These are phyloP conservation scores for Apeltes quadracus DNA, from an alignment of 2,113 vertebrate genomes.

Conservation along the genomic window DNA sequence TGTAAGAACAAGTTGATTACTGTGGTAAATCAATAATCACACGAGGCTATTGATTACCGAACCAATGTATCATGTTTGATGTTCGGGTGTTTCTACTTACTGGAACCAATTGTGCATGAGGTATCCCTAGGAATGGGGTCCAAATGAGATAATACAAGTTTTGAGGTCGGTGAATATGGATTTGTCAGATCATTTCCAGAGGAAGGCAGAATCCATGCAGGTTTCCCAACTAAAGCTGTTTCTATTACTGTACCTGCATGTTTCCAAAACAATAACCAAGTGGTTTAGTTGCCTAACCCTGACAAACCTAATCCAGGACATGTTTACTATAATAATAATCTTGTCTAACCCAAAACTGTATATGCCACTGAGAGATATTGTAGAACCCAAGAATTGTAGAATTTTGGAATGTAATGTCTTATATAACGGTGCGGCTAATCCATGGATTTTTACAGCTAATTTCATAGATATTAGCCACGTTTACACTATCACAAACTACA, in stretches of 20 bases:
- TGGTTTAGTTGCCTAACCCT: background rate
- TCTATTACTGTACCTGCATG: background rate
- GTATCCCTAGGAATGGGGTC: background rate
- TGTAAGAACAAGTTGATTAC: background rate
- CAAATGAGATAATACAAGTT: background rate
- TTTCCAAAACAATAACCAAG: background rate
- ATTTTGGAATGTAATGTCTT: too few species aligned
- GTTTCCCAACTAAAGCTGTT: background rate
- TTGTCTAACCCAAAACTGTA: background rate
- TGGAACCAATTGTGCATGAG: slow-evolving; percentile 2
- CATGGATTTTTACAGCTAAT: too few species aligned
- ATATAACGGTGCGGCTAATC: too few species aligned
- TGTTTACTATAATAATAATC: background rate
- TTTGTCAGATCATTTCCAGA: background rate
- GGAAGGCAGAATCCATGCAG: background rate
- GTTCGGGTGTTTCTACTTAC: background rate
- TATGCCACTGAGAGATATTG: background rate
- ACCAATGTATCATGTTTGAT: background rate
- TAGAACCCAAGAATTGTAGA: background rate
- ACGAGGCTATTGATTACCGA: slow-evolving; percentile 1
- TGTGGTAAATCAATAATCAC: slow-evolving; percentile 1
- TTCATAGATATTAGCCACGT: too few species aligned
- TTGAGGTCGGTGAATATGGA: background rate
- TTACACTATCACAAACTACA: too few species aligned
- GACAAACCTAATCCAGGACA: background rate